These are phyloP conservation scores for Xerus rutilus DNA, from an alignment of 2,797 vertebrate genomes.

Conservation along the genomic window DNA sequence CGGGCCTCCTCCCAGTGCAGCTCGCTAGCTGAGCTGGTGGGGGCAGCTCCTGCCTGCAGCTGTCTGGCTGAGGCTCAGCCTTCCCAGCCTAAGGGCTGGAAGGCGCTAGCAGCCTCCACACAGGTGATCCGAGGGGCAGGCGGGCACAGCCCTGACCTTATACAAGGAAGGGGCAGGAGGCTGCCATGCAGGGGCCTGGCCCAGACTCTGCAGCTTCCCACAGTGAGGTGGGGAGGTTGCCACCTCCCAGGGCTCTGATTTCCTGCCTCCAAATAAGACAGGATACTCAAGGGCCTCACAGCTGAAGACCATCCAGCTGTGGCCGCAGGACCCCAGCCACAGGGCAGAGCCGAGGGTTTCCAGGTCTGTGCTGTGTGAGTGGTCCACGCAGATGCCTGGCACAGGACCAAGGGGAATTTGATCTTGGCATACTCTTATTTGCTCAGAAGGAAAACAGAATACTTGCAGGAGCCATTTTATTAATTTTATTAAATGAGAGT, in stretches of 20 bases:
- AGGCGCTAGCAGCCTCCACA: not conserved
- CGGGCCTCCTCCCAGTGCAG: not conserved
- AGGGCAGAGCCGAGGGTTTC: not conserved
- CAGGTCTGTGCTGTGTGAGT: not conserved
- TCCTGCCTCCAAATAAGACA: not conserved
- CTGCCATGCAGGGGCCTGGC: not conserved
- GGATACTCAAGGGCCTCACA: not conserved
- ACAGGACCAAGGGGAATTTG: not conserved
- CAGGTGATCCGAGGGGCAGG: not conserved
- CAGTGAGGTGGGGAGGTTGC: not conserved
- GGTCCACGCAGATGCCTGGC: too few species aligned
- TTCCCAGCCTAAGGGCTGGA: too few species aligned
- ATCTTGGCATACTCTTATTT: not conserved
- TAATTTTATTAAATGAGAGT: too few species aligned
- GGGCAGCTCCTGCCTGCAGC: too few species aligned
- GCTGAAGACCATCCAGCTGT: not conserved
- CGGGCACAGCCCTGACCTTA: not conserved
- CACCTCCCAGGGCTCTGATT: not conserved
- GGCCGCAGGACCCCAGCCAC: too few species aligned
- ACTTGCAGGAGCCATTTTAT: not conserved
- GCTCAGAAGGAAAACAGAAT: not conserved
- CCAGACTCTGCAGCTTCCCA: rapidly evolving
- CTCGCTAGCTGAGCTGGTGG: not conserved
- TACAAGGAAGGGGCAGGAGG: not conserved
- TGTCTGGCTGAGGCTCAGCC: too few species aligned